These are phyloP conservation scores for Sminthurinus aureus DNA, from an alignment of 2,888 invertebrate species.

Conservation along the genomic window DNA sequence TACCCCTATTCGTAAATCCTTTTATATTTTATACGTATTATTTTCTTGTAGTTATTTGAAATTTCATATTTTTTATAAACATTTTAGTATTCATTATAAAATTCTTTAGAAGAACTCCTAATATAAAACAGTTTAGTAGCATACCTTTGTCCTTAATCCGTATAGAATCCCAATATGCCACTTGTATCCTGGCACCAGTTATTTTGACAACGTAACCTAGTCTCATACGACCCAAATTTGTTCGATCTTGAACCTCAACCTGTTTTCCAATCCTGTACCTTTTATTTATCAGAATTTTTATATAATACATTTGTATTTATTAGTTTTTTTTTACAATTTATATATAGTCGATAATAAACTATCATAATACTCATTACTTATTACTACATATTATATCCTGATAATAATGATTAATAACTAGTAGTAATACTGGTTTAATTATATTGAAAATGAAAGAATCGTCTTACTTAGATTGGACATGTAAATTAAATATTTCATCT, in stretches of 20 bases:
- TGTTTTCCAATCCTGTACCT: slow-evolving; percentile 8
- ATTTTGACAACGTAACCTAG: slow-evolving; percentile 16
- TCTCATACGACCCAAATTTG: slow-evolving; percentile 6
- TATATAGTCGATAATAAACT: background rate
- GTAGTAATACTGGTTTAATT: too few relatives aligned
- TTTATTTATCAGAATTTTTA: too few relatives aligned
- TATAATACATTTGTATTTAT: too few relatives aligned
- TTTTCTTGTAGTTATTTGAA: too few relatives aligned
- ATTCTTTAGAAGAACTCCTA: too few relatives aligned
- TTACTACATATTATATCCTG: background rate
- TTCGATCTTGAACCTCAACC: slow-evolving; percentile 24
- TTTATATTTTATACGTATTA: too few relatives aligned
- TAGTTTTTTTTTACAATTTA: too few relatives aligned
- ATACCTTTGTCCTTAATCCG: background rate
- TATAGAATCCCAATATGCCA: slow-evolving; percentile 4
- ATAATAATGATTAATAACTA: background rate
- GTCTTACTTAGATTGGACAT: background rate
- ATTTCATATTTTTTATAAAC: background rate
- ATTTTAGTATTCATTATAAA: too few relatives aligned
- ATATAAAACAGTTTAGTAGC: too few relatives aligned
- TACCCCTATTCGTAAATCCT: too few relatives aligned
- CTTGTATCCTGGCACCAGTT: background rate
- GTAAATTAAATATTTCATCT: background rate
- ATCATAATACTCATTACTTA: background rate
- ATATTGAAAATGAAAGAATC: background rate